Conservation (phyloP, 2,888 invertebrate genomes). For the Boloria selene region DNA sequence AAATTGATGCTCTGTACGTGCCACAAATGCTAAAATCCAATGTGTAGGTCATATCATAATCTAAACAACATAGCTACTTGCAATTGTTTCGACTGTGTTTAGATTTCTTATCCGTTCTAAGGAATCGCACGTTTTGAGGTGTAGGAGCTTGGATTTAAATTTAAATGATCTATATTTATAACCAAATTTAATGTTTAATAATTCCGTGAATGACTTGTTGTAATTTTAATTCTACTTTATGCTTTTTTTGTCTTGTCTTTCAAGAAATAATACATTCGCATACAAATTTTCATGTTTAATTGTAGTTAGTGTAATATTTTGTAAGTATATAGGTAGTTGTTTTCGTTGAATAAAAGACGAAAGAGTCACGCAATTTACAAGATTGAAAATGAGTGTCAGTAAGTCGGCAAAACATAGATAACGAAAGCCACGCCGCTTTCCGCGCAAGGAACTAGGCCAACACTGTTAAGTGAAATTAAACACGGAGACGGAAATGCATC, state of each 20-base stretch:
- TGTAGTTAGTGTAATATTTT: too few relatives aligned
- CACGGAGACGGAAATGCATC: slow-evolving; percentile 47
- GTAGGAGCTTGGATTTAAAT: too few relatives aligned
- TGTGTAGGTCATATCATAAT: slow-evolving; percentile 34
- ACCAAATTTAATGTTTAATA: too few relatives aligned
- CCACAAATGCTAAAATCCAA: slow-evolving; percentile 31
- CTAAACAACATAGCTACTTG: slow-evolving; percentile 20
- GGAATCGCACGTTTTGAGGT: neutral
- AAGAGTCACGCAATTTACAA: slow-evolving; percentile 24
- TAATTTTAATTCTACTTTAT: too few relatives aligned
- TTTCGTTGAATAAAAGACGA: neutral
- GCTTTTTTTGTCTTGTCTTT: too few relatives aligned
- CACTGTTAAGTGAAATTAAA: slow-evolving; percentile 59
- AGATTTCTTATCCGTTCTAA: slow-evolving; percentile 3
- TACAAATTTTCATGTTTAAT: too few relatives aligned
- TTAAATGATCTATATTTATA: neutral
- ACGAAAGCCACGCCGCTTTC: slow-evolving; percentile 66
- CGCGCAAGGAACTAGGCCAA: slow-evolving; percentile 58
- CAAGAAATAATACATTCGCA: too few relatives aligned
- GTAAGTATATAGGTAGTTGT: neutral
- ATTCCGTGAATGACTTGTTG: too few relatives aligned
- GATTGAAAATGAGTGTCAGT: slow-evolving; percentile 33
- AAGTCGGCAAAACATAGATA: slow-evolving; percentile 53
- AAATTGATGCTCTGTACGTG: slow-evolving; percentile 44
- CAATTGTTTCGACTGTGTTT: slow-evolving; percentile 22